Percentiles rank a stretch among this genome's conserved stretches.
Evolutionary conservation across 2,888 invertebrate species (phyloP).

Genomic region (Siphonodentalium dalli): DNA sequence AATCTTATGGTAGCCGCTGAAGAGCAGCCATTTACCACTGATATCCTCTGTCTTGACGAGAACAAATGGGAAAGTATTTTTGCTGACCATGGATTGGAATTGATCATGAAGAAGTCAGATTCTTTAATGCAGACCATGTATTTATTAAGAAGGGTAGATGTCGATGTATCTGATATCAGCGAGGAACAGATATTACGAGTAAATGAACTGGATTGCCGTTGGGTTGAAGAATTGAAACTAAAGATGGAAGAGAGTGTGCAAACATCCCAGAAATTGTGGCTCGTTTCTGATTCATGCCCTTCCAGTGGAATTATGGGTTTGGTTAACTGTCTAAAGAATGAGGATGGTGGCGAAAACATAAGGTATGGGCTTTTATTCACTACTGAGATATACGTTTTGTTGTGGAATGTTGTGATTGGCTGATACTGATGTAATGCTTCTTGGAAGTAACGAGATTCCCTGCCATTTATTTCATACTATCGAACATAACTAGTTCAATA

Average conservation of each 20-base stretch:
- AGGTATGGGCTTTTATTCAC: slow-evolving; percentile 70
- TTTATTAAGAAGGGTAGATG: slow-evolving; percentile 71
- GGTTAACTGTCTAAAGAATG: slow-evolving; percentile 87
- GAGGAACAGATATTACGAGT: slow-evolving; percentile 31
- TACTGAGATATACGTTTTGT: too few relatives aligned
- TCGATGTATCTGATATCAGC: neutral
- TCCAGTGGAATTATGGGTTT: slow-evolving; percentile 84
- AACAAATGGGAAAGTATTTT: slow-evolving; percentile 45
- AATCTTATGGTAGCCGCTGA: too few relatives aligned
- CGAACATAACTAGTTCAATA: too few relatives aligned
- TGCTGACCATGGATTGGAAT: slow-evolving; percentile 66
- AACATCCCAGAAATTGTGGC: slow-evolving; percentile 67
- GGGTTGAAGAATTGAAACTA: slow-evolving; percentile 83
- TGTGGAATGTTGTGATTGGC: too few relatives aligned
- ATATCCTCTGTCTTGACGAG: slow-evolving; percentile 39
- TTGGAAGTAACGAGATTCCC: too few relatives aligned
- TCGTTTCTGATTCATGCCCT: slow-evolving; percentile 76
- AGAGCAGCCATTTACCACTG: too few relatives aligned
- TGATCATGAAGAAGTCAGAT: slow-evolving; percentile 73
- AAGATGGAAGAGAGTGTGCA: slow-evolving; percentile 74
- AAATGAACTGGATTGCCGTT: slow-evolving; percentile 63
- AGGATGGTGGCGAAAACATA: slow-evolving; percentile 82
- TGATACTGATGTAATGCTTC: too few relatives aligned
- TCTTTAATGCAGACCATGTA: slow-evolving; percentile 69
- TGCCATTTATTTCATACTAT: too few relatives aligned